Evolutionary conservation across 2,888 invertebrate genomes (phyloP).

Genomic region (Amiota mariae): DNA sequence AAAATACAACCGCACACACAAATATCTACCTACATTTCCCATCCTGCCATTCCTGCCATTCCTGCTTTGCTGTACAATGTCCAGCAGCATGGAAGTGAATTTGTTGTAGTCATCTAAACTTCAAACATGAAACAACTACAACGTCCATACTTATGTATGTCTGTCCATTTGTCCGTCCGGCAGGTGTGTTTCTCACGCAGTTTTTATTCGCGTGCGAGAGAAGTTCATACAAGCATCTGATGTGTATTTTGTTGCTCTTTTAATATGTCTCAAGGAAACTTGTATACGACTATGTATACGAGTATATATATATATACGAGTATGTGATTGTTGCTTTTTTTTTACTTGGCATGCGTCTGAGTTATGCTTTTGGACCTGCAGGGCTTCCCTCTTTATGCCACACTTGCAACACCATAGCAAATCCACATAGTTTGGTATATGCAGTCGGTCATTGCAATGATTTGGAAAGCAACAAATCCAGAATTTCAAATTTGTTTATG

Average conservation of each 20-base stretch:
- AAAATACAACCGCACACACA: background rate
- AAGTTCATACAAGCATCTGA: background rate
- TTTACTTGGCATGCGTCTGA: conserved; percentile 4
- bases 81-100: too few species aligned
- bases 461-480: background rate
- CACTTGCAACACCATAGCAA: background rate
- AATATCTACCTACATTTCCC: background rate
- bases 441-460: background rate
- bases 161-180: conserved; percentile 3
- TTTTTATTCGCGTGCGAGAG: background rate
- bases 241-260: background rate
- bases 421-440: background rate
- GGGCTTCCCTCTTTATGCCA: background rate
- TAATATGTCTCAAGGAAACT: conserved; percentile 9
- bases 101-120: too few species aligned
- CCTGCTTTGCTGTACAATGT: too few species aligned
- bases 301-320: too few species aligned
- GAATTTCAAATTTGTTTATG: conserved; percentile 14
- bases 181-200: conserved; percentile 25
- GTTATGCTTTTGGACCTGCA: background rate
- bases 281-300: background rate
- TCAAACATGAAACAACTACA: background rate
- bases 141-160: conserved; percentile 11
- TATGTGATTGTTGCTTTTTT: too few species aligned
- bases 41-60: too few species aligned